Evolutionary conservation across 1,140 invertebrate genomes (phyloP).

Genomic region (Acromyrmex echinatior): DNA sequence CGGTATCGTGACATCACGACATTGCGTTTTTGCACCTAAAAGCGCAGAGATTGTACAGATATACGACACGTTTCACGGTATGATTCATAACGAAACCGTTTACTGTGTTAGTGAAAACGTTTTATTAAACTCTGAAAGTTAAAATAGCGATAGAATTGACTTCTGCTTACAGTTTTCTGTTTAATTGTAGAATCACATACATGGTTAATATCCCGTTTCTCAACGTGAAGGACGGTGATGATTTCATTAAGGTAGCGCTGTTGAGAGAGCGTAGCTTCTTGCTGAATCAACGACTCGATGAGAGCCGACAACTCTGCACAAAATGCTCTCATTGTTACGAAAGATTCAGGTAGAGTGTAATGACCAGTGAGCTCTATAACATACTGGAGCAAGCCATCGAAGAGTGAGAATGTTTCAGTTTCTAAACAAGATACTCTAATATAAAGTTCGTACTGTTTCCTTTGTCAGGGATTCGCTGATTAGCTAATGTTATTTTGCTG

Average conservation of each 20-base stretch:
- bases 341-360: conserved; percentile 26
- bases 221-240: neutral
- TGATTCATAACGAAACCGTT: neutral
- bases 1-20: neutral
- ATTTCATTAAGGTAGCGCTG: neutral
- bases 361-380: no score
- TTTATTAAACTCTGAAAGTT: conserved; percentile 83
- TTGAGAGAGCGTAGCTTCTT: neutral
- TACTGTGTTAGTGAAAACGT: conserved; percentile 81
- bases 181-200: conserved; percentile 82
- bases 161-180: conserved; percentile 63
- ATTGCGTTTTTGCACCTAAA: neutral
- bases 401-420: no score
- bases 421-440: no score
- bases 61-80: neutral
- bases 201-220: conserved; percentile 66
- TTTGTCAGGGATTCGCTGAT: no score
- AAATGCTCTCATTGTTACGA: conserved; percentile 7
- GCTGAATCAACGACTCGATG: neutral
- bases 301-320: no score
- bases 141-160: conserved; percentile 82
- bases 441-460: no score
- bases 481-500: no score
- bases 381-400: no score
- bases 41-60: neutral